A percentile compares a stretch with the other conserved stretches of the same genome.
phyloP scores from a whole-genome alignment of 2,113 vertebrate genomes.

The Syngnathus typhle region DNA sequence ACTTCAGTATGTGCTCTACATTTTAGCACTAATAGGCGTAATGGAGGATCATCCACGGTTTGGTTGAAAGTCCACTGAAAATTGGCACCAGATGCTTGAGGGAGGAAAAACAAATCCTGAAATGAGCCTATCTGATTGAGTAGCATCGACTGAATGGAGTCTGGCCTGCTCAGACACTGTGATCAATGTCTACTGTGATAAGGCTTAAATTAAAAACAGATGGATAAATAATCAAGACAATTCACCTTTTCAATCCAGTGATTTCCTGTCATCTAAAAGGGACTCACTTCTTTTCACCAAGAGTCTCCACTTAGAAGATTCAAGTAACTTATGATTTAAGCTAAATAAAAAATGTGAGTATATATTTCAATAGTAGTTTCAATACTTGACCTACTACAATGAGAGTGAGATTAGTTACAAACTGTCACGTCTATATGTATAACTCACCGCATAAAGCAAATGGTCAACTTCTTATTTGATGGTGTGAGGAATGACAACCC shows the following conservation, averaged over 20 bases:
- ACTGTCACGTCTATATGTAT: too few relatives aligned
- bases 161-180: slow-evolving; percentile 44
- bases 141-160: slow-evolving; percentile 37
- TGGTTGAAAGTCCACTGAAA: slow-evolving; percentile 49
- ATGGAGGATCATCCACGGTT: slow-evolving; percentile 53
- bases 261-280: slow-evolving; percentile 56
- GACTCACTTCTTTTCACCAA: slow-evolving; percentile 6
- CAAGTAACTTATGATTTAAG: background rate
- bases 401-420: background rate
- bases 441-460: too few relatives aligned
- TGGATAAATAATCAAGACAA: slow-evolving; percentile 58
- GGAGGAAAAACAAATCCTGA: slow-evolving; percentile 62
- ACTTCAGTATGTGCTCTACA: background rate
- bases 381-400: background rate
- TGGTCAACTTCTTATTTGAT: background rate
- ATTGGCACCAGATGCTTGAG: slow-evolving; percentile 69
- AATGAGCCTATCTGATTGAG: slow-evolving; percentile 67
- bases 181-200: slow-evolving; percentile 50
- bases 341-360: background rate
- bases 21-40: slow-evolving; percentile 32
- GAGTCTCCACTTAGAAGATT: background rate
- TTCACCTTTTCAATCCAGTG: slow-evolving; percentile 49
- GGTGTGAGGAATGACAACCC: background rate
- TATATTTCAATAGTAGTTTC: background rate
- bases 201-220: slow-evolving; percentile 64